Evolutionary conservation across 2,888 invertebrate genomes (phyloP).

Genomic region (Macrosiphum euphorbiae): DNA sequence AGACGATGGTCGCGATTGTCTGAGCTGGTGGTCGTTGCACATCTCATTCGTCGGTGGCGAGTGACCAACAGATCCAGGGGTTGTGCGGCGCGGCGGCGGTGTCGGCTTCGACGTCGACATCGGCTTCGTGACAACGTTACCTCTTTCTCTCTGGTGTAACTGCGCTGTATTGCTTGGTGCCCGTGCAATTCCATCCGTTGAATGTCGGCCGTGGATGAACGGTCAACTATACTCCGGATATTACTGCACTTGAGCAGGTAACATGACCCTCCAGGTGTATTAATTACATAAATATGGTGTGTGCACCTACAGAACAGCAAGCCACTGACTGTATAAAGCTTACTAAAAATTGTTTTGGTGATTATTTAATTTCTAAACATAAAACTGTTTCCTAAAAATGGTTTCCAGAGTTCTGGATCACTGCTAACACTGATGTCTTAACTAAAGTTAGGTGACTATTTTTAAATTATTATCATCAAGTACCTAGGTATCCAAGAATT

Average conservation of each 20-base stretch:
- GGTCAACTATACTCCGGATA: not conserved
- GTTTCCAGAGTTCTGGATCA: not conserved
- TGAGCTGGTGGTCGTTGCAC: not conserved
- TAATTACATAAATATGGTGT: not conserved
- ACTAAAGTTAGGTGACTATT: not conserved
- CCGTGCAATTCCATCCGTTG: not conserved
- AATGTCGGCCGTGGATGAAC: not conserved
- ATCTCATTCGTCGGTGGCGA: not conserved
- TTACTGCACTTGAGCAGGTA: not conserved
- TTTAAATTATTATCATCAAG: not conserved
- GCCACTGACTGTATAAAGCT: not conserved
- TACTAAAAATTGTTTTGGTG: not conserved
- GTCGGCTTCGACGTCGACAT: not conserved
- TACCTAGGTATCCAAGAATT: not conserved
- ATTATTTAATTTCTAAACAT: not conserved
- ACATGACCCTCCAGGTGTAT: not conserved
- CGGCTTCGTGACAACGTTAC: not conserved
- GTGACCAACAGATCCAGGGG: not conserved
- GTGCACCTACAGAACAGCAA: not conserved
- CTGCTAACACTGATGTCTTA: not conserved
- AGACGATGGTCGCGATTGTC: not conserved
- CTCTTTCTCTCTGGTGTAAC: not conserved
- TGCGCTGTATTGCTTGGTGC: not conserved
- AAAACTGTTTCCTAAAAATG: not conserved
- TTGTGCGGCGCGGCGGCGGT: not conserved